Percentiles rank a stretch among this genome's conserved stretches.
These are phyloP conservation scores for Pilophorus perplexus DNA, from an alignment of 2,888 invertebrate genomes.

Conservation along the genomic window DNA sequence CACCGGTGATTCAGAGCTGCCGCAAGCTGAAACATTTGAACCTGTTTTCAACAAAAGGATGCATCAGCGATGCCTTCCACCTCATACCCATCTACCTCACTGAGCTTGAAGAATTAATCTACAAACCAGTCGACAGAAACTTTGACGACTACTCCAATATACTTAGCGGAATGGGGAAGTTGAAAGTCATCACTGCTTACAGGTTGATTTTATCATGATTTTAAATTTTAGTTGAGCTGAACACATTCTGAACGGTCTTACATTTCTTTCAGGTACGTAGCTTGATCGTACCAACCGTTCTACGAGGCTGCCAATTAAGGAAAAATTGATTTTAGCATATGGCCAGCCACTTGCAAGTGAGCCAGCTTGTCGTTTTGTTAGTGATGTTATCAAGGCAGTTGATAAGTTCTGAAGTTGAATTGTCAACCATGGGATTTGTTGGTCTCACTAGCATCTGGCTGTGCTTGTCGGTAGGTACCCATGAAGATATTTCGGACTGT, in stretches of 20 bases:
- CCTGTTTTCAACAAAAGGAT: constrained; percentile 41
- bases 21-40: constrained; percentile 34
- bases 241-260: too few relatives aligned
- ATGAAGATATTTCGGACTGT: constrained; percentile 19
- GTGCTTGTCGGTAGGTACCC: constrained; percentile 19
- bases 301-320: too few relatives aligned
- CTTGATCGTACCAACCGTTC: too few relatives aligned
- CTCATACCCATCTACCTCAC: constrained; percentile 39
- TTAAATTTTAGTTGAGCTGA: too few relatives aligned
- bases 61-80: constrained; percentile 40
- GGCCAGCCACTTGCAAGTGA: too few relatives aligned
- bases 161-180: constrained; percentile 34
- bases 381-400: too few relatives aligned
- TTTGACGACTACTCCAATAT: constrained; percentile 13
- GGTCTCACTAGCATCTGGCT: constrained; percentile 13
- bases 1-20: constrained; percentile 33
- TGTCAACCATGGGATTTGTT: too few relatives aligned
- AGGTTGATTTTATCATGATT: too few relatives aligned
- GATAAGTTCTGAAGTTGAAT: too few relatives aligned
- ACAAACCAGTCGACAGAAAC: constrained; percentile 34
- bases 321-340: too few relatives aligned
- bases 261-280: too few relatives aligned
- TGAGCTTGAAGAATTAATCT: constrained; percentile 35
- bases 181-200: constrained; percentile 34
- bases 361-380: too few relatives aligned